A percentile compares a stretch with the other conserved stretches of the same genome.
phyloP scores from a whole-genome alignment of 2,797 vertebrate genomes.

The Chloroceryle amazona region DNA sequence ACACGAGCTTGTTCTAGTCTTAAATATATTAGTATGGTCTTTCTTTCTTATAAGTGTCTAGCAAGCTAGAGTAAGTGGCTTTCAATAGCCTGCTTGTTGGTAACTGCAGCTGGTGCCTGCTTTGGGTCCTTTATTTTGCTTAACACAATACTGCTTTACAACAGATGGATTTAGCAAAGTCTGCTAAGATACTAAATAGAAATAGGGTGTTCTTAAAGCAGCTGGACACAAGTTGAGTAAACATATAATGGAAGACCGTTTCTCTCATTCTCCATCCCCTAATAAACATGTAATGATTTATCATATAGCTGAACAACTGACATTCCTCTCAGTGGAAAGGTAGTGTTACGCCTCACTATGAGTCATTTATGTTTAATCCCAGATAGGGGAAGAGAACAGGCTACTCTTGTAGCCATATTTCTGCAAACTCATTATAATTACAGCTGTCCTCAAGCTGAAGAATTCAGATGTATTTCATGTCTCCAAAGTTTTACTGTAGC shows the following conservation, averaged over 20 bases:
- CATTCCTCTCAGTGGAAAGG: constrained; percentile 44
- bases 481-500: constrained; percentile 27
- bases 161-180: constrained; percentile 63
- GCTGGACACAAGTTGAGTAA: constrained; percentile 64
- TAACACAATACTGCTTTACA: constrained; percentile 67
- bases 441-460: constrained; percentile 53
- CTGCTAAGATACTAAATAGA: constrained; percentile 41
- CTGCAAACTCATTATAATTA: constrained; percentile 49
- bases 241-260: not conserved
- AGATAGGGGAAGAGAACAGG: not conserved
- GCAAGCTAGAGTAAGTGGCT: constrained; percentile 36
- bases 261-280: constrained; percentile 22
- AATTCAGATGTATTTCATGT: constrained; percentile 13
- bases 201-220: constrained; percentile 41
- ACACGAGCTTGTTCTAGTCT: constrained; percentile 54
- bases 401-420: constrained; percentile 23
- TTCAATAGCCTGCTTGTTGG: constrained; percentile 59
- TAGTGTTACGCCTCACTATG: constrained; percentile 29
- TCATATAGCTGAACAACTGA: not conserved
- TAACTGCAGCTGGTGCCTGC: constrained; percentile 54
- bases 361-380: constrained; percentile 26
- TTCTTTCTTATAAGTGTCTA: constrained; percentile 36
- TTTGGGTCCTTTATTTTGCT: constrained; percentile 50
- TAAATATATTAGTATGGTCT: constrained; percentile 53
- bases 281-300: constrained; percentile 52